A percentile compares a stretch with the other conserved stretches of the same genome.
phyloP scores from a whole-genome alignment of 2,888 invertebrate genomes.

The Eudemis profundana region DNA sequence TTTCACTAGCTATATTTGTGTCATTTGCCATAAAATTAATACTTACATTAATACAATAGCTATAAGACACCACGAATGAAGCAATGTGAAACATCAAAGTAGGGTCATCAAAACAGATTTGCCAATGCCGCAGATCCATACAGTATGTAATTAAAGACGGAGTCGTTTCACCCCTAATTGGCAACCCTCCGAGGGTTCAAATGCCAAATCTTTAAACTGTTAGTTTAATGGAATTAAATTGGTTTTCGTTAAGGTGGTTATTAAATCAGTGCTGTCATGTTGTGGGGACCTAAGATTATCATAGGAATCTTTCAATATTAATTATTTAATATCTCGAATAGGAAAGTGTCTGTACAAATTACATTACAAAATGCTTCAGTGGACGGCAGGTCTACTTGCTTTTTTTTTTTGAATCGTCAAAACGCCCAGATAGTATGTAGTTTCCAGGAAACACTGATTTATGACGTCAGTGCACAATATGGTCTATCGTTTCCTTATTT shows the following conservation, averaged over 20 bases:
- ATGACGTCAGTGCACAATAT: too few relatives aligned
- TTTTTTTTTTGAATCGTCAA: too few relatives aligned
- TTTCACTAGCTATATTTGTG: not conserved
- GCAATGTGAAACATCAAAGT: constrained; percentile 15
- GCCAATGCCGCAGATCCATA: constrained; percentile 24
- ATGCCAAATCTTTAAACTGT: constrained; percentile 37
- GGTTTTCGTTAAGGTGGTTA: constrained; percentile 14
- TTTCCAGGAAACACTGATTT: too few relatives aligned
- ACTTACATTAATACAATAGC: not conserved
- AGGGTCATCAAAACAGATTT: constrained; percentile 25
- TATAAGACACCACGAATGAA: not conserved
- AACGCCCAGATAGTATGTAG: too few relatives aligned
- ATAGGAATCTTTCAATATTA: too few relatives aligned
- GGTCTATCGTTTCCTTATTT: too few relatives aligned
- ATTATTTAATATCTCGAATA: too few relatives aligned
- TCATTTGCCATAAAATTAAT: not conserved
- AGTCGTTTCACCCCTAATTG: constrained; percentile 35
- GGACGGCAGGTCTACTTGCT: too few relatives aligned
- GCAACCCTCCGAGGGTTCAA: constrained; percentile 31
- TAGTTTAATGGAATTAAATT: constrained; percentile 29
- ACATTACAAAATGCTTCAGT: too few relatives aligned
- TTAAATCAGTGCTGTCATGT: not conserved
- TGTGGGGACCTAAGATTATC: not conserved
- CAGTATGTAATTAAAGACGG: constrained; percentile 29
- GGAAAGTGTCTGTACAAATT: too few relatives aligned